These are phyloP conservation scores for Prosopocoilus inquinatus DNA, from an alignment of 2,888 invertebrate species.

Conservation along the genomic window DNA sequence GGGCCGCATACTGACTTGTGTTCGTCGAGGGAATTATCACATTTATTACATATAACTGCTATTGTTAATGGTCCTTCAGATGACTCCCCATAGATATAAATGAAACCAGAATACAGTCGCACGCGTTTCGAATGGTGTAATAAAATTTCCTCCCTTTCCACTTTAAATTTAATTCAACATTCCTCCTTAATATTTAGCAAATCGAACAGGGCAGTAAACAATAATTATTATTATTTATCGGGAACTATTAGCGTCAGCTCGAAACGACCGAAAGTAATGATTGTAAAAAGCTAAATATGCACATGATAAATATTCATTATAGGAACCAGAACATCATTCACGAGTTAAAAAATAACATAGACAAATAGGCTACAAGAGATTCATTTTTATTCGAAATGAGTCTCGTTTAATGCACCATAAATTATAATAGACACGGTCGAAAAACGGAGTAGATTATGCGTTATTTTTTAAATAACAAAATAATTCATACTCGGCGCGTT, in stretches of 20 bases:
- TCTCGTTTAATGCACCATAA: slow-evolving; percentile 2
- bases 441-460: slow-evolving; percentile 1
- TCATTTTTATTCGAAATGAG: slow-evolving; percentile 3
- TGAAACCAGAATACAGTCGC: slow-evolving; percentile 2
- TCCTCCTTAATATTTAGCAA: too few relatives aligned
- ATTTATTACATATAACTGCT: slow-evolving; percentile 10
- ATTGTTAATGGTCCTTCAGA: slow-evolving; percentile 7
- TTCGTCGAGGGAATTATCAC: slow-evolving; percentile 6
- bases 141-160: too few relatives aligned
- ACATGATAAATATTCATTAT: slow-evolving; percentile 3
- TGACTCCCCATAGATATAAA: slow-evolving; percentile 7
- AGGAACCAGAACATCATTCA: background rate
- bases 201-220: background rate
- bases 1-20: slow-evolving; percentile 1
- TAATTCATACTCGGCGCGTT: slow-evolving; percentile 45
- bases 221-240: background rate
- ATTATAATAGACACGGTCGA: slow-evolving; percentile 2
- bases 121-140: background rate
- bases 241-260: background rate
- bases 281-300: slow-evolving; percentile 2
- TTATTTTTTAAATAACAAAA: slow-evolving; percentile 15
- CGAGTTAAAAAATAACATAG: slow-evolving; percentile 2
- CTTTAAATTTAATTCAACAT: too few relatives aligned
- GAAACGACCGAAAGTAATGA: background rate
- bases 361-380: slow-evolving; percentile 3